Conservation (phyloP, 2,797 vertebrate genomes). For the Onychomys arenicola region DNA sequence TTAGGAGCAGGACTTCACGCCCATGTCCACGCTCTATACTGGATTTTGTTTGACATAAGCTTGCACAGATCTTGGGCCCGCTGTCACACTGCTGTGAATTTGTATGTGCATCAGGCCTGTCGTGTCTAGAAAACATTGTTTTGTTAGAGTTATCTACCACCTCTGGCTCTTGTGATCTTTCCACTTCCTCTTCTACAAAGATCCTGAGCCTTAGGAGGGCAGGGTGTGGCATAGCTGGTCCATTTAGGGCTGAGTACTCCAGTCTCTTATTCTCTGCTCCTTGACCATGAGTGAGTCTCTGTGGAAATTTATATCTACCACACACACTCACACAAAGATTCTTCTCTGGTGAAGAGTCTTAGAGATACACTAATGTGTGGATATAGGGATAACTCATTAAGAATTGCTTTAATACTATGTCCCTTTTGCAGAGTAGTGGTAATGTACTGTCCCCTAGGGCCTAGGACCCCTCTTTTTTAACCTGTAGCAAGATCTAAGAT, state of each 20-base stretch:
- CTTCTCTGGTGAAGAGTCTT: not conserved
- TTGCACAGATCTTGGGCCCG: not conserved
- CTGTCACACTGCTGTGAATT: not conserved
- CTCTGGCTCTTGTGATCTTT: not conserved
- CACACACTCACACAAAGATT: not conserved
- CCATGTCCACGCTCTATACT: accelerated
- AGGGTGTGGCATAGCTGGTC: not conserved
- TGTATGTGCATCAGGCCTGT: not conserved
- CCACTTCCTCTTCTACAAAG: not conserved
- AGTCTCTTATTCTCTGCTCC: not conserved
- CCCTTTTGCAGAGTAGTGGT: not conserved
- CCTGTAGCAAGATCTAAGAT: not conserved
- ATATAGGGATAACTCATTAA: not conserved
- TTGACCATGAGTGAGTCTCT: not conserved
- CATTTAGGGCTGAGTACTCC: too few species aligned
- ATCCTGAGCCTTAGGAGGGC: not conserved
- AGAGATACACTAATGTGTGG: not conserved
- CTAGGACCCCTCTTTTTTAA: not conserved
- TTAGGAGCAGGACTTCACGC: too few species aligned
- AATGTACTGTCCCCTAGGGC: not conserved
- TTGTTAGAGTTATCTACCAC: not conserved
- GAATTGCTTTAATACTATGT: not conserved
- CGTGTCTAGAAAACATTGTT: not conserved
- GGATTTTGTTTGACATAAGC: not conserved
- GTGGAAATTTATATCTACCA: not conserved